A percentile compares a stretch with the other conserved stretches of the same genome.
These are phyloP conservation scores for Ericerus pela DNA, from an alignment of 1,140 invertebrate species.

Conservation along the genomic window DNA sequence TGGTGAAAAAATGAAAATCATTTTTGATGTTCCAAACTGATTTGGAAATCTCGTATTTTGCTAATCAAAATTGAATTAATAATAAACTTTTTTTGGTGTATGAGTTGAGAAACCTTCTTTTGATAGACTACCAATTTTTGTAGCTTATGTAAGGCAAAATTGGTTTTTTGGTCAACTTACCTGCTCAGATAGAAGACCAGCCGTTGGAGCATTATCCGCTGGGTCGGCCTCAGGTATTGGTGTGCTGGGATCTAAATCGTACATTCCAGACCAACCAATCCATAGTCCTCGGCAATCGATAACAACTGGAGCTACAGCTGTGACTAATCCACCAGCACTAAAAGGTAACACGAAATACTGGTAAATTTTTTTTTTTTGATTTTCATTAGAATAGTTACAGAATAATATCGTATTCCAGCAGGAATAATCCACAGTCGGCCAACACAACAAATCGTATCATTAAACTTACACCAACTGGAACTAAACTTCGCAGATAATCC, in stretches of 20 bases:
- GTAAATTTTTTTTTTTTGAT: constrained; percentile 15
- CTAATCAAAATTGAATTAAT: no score
- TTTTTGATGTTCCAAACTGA: no score
- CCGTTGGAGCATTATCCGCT: constrained; percentile 65
- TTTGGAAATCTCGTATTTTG: no score
- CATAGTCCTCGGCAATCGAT: constrained; percentile 66
- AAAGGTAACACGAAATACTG: constrained; percentile 18
- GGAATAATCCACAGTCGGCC: background rate
- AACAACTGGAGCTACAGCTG: constrained; percentile 76
- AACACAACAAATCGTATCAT: background rate
- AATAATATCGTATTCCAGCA: background rate
- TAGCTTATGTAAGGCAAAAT: no score
- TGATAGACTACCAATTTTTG: no score
- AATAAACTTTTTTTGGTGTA: no score
- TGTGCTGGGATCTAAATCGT: constrained; percentile 50
- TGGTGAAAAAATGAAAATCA: no score
- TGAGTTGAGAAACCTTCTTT: no score
- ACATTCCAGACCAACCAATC: constrained; percentile 80
- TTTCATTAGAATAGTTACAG: background rate
- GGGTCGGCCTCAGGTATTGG: constrained; percentile 71
- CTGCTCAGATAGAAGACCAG: constrained; percentile 63
- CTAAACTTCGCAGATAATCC: no score
- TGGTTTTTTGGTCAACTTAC: no score
- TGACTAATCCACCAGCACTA: constrained; percentile 75
- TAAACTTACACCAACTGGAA: no score